These are phyloP conservation scores for Muscicapa striata DNA, from an alignment of 2,797 vertebrate genomes.

Conservation along the genomic window DNA sequence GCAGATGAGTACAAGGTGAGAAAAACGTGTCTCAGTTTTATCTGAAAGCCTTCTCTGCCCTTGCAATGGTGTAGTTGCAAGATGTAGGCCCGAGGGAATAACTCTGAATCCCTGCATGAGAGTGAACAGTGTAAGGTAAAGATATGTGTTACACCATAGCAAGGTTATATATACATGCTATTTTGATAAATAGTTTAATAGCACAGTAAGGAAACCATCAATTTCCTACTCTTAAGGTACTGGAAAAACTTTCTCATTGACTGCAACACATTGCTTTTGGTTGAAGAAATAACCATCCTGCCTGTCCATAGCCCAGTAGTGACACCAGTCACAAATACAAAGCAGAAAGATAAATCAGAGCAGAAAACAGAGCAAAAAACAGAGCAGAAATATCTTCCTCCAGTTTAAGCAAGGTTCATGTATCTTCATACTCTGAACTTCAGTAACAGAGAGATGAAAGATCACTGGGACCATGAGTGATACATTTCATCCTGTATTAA, in stretches of 20 bases:
- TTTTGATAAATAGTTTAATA: constrained; percentile 2
- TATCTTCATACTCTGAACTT: not conserved
- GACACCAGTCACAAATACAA: not conserved
- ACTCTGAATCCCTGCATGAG: not conserved
- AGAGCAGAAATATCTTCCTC: not conserved
- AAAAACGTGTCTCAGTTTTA: not conserved
- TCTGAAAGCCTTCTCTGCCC: not conserved
- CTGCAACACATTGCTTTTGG: not conserved
- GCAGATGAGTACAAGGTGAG: too few species aligned
- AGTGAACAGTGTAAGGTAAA: not conserved
- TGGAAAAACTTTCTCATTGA: not conserved
- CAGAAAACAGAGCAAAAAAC: not conserved
- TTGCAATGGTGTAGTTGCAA: not conserved
- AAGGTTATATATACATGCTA: not conserved
- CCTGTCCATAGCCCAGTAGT: not conserved
- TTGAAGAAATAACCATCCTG: not conserved
- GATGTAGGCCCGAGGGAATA: not conserved
- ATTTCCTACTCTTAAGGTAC: not conserved
- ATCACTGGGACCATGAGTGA: not conserved
- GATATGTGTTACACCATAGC: not conserved
- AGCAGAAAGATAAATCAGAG: not conserved
- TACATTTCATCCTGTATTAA: not conserved
- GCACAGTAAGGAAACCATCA: not conserved
- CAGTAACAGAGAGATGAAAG: not conserved
- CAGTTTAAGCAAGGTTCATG: not conserved